Conservation (phyloP, 2,888 invertebrate species). For the Athetis lepigone region DNA sequence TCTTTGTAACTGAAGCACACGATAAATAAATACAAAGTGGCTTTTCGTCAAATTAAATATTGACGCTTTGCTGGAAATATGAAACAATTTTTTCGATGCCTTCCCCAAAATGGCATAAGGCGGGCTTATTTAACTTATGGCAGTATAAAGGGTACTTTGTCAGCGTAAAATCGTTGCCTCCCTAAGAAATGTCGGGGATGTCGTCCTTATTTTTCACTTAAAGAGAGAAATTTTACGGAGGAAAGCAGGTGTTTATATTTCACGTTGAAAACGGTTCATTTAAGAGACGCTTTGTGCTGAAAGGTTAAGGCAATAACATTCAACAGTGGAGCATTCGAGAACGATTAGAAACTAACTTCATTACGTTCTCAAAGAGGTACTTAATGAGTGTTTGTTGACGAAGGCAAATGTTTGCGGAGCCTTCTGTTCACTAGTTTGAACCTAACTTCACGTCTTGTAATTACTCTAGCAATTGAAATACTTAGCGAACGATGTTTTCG, state of each 20-base stretch:
- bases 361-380: constrained; percentile 36
- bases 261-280: constrained; percentile 26
- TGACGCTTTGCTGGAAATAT: constrained; percentile 45
- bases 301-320: constrained; percentile 34
- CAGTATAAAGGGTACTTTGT: constrained; percentile 44
- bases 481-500: neutral
- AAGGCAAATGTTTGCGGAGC: constrained; percentile 34
- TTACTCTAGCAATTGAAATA: constrained; percentile 7
- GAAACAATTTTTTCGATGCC: constrained; percentile 44
- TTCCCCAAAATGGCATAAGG: constrained; percentile 23
- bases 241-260: constrained; percentile 30
- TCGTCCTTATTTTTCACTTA: constrained; percentile 50
- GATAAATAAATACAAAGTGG: constrained; percentile 53
- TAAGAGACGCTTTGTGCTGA: neutral
- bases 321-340: constrained; percentile 10
- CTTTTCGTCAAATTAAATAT: constrained; percentile 63
- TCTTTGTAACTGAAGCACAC: constrained; percentile 52
- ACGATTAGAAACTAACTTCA: constrained; percentile 32
- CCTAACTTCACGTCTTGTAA: constrained; percentile 1
- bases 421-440: constrained; percentile 17
- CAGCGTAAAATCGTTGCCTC: constrained; percentile 44
- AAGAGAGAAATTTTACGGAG: constrained; percentile 17
- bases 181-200: constrained; percentile 33
- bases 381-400: constrained; percentile 41
- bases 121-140: constrained; percentile 49